Evolutionary conservation across 2,888 invertebrate genomes (phyloP).

Genomic region (Helicoverpa assulta): DNA sequence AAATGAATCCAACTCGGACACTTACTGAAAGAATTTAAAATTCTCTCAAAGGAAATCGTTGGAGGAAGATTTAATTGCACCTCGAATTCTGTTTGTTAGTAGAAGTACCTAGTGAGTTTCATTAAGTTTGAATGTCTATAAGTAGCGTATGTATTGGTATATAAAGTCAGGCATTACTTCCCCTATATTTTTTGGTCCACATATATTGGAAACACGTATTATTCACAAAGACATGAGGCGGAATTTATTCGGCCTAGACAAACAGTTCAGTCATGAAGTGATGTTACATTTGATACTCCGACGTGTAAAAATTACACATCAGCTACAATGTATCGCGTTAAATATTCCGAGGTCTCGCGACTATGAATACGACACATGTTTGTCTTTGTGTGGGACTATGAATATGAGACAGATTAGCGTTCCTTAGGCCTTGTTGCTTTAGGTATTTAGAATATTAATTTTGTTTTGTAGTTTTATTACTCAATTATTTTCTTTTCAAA

Average conservation of each 20-base stretch:
- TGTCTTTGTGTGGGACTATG: constrained; percentile 33
- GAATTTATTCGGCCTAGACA: constrained; percentile 38
- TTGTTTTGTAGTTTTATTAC: constrained; percentile 46
- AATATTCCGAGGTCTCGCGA: constrained; percentile 48
- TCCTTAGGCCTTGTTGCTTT: constrained; percentile 40
- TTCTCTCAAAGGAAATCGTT: constrained; percentile 13
- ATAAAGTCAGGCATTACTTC: no score
- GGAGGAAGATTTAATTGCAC: constrained; percentile 27
- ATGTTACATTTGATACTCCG: constrained; percentile 44
- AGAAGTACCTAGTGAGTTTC: not conserved
- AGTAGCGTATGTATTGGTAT: no score
- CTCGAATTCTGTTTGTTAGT: constrained; percentile 14
- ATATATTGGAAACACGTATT: constrained; percentile 31
- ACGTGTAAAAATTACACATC: constrained; percentile 35
- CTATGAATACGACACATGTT: constrained; percentile 46
- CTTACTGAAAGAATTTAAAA: constrained; percentile 33
- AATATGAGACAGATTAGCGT: constrained; percentile 46
- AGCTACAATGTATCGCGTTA: constrained; percentile 33
- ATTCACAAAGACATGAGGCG: constrained; percentile 28
- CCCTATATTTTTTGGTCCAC: constrained; percentile 21
- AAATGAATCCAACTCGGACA: constrained; percentile 27
- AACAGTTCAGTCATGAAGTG: constrained; percentile 42
- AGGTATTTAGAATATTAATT: constrained; percentile 48
- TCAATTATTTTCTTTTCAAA: no score
- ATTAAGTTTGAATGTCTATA: constrained; percentile 7